Conservation (phyloP, 2,113 vertebrate genomes). For the Ellobius talpinus region DNA sequence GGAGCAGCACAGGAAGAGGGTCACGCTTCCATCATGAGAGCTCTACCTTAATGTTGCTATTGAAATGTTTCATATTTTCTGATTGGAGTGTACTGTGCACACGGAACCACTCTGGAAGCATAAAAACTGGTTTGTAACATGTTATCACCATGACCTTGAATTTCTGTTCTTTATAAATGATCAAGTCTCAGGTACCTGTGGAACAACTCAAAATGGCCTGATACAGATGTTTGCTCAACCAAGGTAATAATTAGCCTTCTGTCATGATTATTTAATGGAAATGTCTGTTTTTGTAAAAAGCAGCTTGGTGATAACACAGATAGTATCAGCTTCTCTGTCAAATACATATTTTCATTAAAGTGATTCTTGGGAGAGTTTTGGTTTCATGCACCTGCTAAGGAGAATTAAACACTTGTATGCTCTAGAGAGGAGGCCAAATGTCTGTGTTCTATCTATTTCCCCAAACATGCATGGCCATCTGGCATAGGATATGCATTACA, state of each 20-base stretch:
- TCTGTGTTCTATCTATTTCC: background rate
- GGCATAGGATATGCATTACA: too few relatives aligned
- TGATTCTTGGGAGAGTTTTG: background rate
- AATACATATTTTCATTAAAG: background rate
- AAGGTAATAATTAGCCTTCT: background rate
- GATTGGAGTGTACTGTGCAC: too few relatives aligned
- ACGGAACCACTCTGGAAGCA: background rate
- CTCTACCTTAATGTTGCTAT: background rate
- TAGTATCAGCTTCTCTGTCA: background rate
- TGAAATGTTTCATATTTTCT: background rate
- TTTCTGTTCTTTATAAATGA: background rate
- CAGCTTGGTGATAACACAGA: background rate
- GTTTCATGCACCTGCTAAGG: background rate
- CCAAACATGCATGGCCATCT: background rate
- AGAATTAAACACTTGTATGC: background rate
- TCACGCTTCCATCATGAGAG: background rate
- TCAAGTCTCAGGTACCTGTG: background rate
- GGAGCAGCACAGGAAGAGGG: fast-evolving
- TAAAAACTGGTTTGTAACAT: background rate
- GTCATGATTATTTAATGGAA: slow-evolving; percentile 12
- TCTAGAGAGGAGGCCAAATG: background rate
- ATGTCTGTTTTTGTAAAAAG: background rate
- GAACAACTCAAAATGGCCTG: background rate
- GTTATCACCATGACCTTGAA: background rate
- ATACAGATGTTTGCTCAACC: background rate